Percentiles rank a stretch among this genome's conserved stretches.
Conservation (phyloP, 1,140 invertebrate species). For the Centruroides sculpturatus region DNA sequence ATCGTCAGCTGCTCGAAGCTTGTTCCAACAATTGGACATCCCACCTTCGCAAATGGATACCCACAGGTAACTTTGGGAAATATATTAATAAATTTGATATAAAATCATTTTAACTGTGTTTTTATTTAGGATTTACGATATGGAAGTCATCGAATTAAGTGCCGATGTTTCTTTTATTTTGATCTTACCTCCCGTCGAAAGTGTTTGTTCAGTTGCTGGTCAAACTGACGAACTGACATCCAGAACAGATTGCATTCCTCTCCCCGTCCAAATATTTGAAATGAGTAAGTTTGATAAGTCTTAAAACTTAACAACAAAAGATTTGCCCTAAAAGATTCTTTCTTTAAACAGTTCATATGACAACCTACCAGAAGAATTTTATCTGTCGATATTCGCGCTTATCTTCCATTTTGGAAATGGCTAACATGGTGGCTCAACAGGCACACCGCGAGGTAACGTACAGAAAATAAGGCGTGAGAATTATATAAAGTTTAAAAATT, state of each 20-base stretch:
- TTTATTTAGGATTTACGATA: constrained; percentile 55
- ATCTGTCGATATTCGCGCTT: constrained; percentile 76
- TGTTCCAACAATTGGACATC: constrained; percentile 22
- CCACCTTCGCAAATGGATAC: constrained; percentile 7
- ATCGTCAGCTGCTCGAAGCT: constrained; percentile 22
- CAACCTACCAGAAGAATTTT: constrained; percentile 75
- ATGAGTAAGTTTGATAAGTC: constrained; percentile 40
- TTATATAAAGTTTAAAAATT: too few relatives aligned
- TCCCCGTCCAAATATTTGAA: constrained; percentile 76
- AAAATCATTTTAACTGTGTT: not conserved
- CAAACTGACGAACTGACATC: constrained; percentile 62
- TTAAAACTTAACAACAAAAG: not conserved
- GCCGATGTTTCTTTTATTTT: constrained; percentile 76
- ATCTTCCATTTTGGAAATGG: constrained; percentile 81
- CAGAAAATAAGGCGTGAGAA: too few relatives aligned
- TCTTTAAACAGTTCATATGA: constrained; percentile 50
- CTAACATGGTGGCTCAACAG: constrained; percentile 79
- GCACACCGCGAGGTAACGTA: constrained; percentile 56
- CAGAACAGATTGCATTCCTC: constrained; percentile 57
- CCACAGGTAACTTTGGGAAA: constrained; percentile 8
- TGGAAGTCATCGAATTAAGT: constrained; percentile 80
- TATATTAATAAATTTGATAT: not conserved
- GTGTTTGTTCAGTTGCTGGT: constrained; percentile 76
- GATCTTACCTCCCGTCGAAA: constrained; percentile 72
- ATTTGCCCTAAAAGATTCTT: not conserved